Base-by-base conservation (phyloP, 1,140 invertebrate genomes). In the Zophobas morio region DNA sequence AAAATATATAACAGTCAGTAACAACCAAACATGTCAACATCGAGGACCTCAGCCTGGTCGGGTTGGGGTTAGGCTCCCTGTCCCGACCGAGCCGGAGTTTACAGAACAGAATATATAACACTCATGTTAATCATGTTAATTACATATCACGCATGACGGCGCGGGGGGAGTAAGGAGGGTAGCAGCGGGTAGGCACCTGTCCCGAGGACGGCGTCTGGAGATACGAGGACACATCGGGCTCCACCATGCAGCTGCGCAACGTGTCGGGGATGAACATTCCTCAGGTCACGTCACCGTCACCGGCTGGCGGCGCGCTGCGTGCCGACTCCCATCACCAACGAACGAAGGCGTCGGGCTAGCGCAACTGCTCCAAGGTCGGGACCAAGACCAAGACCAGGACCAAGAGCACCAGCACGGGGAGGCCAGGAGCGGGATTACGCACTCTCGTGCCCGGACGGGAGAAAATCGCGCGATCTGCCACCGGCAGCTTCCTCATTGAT, bases 241-340 rank as follows among this genome's bases (percentile, higher is more conserved):
- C 93, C 89, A 94, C 92, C 93, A 94, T 94, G 89, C 92, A 94
- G 91, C 92, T 93, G 88, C 92, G 91, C 84, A 94, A 88, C 83
- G 92, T 90, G 84, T 94, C 93, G 86, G 93, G 93, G 90, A 94
- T 93, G 88, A 93, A 94, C 93, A 94, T 94, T 89, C 90, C 91
- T 90, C 88, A 85, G 86, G 84, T 83, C 84, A 85, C 85, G 79
- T 80, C 78, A 79, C 82, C 78, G 80, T 84, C 83, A 85, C 84
- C 81, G 79, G 76, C 81, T 73, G 79, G 78, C 80, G 73, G 74
- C 81, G 76, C 73, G 75, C 75, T 78, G 79, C 80, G 76, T 79
- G 63, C 75, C 82, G 75, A 78, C 70, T 81, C 81, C 82, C 83
- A 85, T 85, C 81, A 84, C 82, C 82, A 78, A 37, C 47, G 56